Base-by-base conservation (phyloP, 2,888 invertebrate genomes). In the Rhyacophila evoluta region DNA sequence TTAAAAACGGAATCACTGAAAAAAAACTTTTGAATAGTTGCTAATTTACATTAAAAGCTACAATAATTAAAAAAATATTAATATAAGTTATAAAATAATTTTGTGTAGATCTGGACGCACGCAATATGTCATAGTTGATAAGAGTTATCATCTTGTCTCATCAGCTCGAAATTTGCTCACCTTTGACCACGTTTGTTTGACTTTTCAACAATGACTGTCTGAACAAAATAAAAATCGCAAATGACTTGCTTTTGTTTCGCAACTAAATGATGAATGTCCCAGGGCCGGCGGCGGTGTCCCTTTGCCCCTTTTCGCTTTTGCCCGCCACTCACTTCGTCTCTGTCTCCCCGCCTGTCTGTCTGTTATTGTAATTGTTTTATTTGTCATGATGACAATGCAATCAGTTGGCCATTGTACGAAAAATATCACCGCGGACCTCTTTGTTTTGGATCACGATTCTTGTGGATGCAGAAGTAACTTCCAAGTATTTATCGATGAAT, bases 321-420 rank as follows among this genome's bases (percentile, higher is more conserved):
- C 19, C 55, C 19, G 55, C 29, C 69, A 28, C 15, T 55, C 69
- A 15, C 28, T 55, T 19, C 55, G 15, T 19, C 19, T 12, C 41
- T 8, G 27, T 29, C 39, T 36, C 68, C n/a, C 33, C 33, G 74
- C 67, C 27, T 41, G 33, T 55, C 55, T 75, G 29, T 33, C 67
- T 68, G 38, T 68, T 33, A 29, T 72, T 55, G 77, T 77, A 72
- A 71, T 72, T 77, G 77, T 77, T 55, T 77, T 72, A 72, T 72
- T 72, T 77, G 72, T 72, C 72, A 28, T 55, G 8, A 55, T 55
- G 55, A 72, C 72, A 77, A 72, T 72, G 72, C 77, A 77, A 72
- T 77, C 72, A 72, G 72, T 72, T 10, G 55, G 67, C 33, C 25
- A 75, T 75, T 75, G 75, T 75, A 29, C 28, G 15, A 69, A 29